Evolutionary conservation across 2,888 invertebrate genomes (phyloP).

Genomic region (Laothoe populi): DNA sequence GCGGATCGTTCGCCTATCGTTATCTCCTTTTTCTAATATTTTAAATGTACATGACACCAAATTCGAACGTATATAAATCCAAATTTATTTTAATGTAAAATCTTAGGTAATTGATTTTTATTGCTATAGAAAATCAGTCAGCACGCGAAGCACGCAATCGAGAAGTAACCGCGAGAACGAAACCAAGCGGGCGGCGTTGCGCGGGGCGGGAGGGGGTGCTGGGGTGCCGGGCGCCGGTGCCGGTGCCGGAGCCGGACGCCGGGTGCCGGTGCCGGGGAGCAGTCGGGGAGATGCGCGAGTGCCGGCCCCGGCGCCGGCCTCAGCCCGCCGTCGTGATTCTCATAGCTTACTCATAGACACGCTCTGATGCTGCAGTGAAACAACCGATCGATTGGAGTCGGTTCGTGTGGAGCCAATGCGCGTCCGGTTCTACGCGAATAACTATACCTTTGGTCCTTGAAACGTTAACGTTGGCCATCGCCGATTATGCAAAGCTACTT

Average conservation of each 20-base stretch:
- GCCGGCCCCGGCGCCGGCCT: constrained; percentile 55
- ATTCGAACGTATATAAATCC: constrained; percentile 85
- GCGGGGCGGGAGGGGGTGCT: constrained; percentile 45
- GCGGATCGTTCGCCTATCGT: constrained; percentile 80
- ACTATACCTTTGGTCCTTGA: constrained; percentile 85
- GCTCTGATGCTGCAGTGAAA: constrained; percentile 70
- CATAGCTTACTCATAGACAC: constrained; percentile 70
- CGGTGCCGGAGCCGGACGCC: constrained; percentile 33
- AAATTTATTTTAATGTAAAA: constrained; percentile 86
- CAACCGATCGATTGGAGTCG: constrained; percentile 75
- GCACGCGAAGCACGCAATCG: constrained; percentile 86
- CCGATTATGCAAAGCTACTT: constrained; percentile 84
- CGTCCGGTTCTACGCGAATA: constrained; percentile 84
- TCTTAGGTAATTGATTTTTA: constrained; percentile 86
- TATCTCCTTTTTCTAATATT: constrained; percentile 82
- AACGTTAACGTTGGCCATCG: constrained; percentile 81
- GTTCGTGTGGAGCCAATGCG: constrained; percentile 84
- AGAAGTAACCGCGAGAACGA: constrained; percentile 85
- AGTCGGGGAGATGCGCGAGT: constrained; percentile 42
- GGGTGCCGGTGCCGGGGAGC: constrained; percentile 11
- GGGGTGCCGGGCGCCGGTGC: constrained; percentile 51
- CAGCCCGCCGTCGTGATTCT: constrained; percentile 56
- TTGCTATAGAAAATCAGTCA: constrained; percentile 87
- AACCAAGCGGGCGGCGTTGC: constrained; percentile 80
- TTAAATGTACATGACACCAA: constrained; percentile 86